Base-by-base conservation (phyloP, 2,797 vertebrate genomes). In the Limnodromus scolopaceus region DNA sequence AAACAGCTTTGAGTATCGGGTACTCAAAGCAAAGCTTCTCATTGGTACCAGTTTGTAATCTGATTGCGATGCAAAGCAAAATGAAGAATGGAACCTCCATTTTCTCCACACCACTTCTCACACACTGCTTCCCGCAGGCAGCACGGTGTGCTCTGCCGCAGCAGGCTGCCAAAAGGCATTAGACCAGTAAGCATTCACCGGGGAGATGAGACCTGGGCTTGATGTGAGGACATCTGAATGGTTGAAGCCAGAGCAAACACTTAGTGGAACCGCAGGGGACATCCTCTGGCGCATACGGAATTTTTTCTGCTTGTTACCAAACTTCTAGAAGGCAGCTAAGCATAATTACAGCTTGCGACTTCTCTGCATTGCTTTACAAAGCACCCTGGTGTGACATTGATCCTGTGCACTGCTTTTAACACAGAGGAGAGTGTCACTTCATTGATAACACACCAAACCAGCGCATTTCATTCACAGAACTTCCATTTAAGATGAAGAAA, bases 81-180 rank as follows among this genome's bases (percentile, higher is more conserved):
- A 51, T 17, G 34, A 78, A 72, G 65, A 92, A 68, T 5, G 19
- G 53, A 68, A 81, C 11, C 28, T 68, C 15, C 1, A 0, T 53
- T 68, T 60, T 49, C 13, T 19, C 11, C 17, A 43, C 0, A 1
- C 1, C 49, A 5, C 19, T 32, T 63, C 34, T 75, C 65, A 39
- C 20, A 43, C 1, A 5, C 8, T 28, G 18, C n/a, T 49, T 81
- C 53, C 60, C 9, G 2, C 0, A 1, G 43, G 28, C 51, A 80
- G 79, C 20, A 11, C 0, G 0, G 27, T 0, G 0, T 10, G 18
- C 18, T 79, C n/a, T 39, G 70, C 65, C 2, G 2, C 23, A 72
- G 36, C 24, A 6, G 7, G 22, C 61, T 80, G 64, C 65, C 83
- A 81, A 65, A 84, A 84, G 30, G 19, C n/a, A 45, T 14, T n/a